Base-by-base conservation (phyloP, 1,140 invertebrate species). In the Drosophila biarmipes region DNA sequence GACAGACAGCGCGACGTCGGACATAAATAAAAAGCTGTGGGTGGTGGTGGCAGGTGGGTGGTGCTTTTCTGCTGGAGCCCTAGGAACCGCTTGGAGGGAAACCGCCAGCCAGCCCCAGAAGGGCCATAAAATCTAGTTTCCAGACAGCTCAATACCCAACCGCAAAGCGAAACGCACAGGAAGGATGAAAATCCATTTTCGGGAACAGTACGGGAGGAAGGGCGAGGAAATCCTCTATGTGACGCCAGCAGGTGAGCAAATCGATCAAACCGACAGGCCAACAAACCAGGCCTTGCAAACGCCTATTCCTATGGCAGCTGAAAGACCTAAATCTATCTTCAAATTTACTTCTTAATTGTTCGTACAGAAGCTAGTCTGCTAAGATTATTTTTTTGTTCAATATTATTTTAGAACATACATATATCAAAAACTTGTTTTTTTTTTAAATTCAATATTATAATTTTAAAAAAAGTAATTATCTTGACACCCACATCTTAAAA, bases 181-280 rank as follows among this genome's bases (percentile, higher is more conserved):
- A 34, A 64, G 61, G 73, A 92, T 92, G 91, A 92, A 91, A 76
- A 91, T 92, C 54, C 91, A 92, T 80, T 92, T 92, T 80, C 90
- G 91, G 29, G 91, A 92, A 29, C 90, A 92, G 52, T 92, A 92
- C 68, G 91, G 91, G 21, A 85, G 90, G 29, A 91, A 89, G 77
- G 91, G 91, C 21, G 91, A 92, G 69, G 91, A 92, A 72, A 89
- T 92, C 52, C 78, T 92, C 4, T 92, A 92, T 86, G 91, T 92
- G 46, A 92, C 91, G 45, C 91, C 91, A 55, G 91, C 87, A 77
- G 91, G 91, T 92, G 35, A 90, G 62, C 49, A 29, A 63, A 59
- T 45, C 55, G 34, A 49, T 35, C 58, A 62, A 61, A 64, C 53
- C 72, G 15, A 49, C 46, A 17, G 31, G n/a, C 5, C 46, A 49